Conservation (phyloP, 2,888 invertebrate species). For the Diarsia mendica region DNA sequence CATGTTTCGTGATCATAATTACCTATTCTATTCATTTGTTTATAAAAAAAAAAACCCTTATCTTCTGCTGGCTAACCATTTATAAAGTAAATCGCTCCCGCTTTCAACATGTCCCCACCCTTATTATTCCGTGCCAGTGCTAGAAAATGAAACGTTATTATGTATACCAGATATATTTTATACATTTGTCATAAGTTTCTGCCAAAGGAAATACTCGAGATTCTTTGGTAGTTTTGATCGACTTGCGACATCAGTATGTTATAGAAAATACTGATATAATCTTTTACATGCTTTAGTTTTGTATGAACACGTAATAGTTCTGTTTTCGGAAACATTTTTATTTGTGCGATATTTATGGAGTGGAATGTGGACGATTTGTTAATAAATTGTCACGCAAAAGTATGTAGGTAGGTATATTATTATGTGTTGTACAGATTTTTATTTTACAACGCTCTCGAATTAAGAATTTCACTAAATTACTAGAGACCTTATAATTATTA, state of each 20-base stretch:
- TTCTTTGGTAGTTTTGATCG: constrained; percentile 21
- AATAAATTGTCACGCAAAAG: not conserved
- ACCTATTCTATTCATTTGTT: not conserved
- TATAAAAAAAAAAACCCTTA: not conserved
- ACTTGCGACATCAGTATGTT: constrained; percentile 20
- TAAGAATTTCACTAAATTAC: not conserved
- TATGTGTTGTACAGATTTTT: not conserved
- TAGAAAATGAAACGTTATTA: constrained; percentile 43
- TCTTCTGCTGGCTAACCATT: constrained; percentile 16
- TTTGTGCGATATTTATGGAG: not conserved
- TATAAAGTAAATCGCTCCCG: constrained; percentile 43
- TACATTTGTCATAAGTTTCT: constrained; percentile 46
- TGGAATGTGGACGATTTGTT: not conserved
- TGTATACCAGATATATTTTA: constrained; percentile 34
- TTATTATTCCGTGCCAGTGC: constrained; percentile 57
- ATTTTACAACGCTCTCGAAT: not conserved
- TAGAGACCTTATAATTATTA: not conserved
- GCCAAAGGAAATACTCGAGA: constrained; percentile 13
- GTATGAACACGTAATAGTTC: constrained; percentile 27
- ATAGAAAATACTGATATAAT: not conserved
- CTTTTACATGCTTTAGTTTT: constrained; percentile 37
- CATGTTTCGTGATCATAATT: constrained; percentile 19
- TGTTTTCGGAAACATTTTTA: not conserved
- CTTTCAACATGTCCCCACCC: constrained; percentile 40
- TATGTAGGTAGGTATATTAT: too few relatives aligned